A percentile compares a stretch with the other conserved stretches of the same genome.
Evolutionary conservation across 1,140 invertebrate genomes (phyloP).

Genomic region (Pseudomyrmex flavicornis): DNA sequence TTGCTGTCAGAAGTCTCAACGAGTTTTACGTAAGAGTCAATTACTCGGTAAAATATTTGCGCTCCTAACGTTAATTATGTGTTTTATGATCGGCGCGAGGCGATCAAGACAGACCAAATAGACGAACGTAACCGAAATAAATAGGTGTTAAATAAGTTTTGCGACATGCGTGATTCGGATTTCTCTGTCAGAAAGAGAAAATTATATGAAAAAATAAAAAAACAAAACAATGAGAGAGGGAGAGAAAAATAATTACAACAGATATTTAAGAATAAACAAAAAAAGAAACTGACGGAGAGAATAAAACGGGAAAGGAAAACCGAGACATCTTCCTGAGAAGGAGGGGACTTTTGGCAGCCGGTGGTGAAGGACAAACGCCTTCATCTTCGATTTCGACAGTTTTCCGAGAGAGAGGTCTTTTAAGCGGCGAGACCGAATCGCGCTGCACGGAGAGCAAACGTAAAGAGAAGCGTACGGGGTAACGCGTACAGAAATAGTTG

Average conservation of each 20-base stretch:
- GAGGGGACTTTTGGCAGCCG: conserved; percentile 3
- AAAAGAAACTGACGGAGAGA: conserved; percentile 5
- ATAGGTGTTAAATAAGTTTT: not conserved
- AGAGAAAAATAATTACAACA: too few species aligned
- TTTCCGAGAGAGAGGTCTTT: not conserved
- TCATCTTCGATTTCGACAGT: conserved; percentile 37
- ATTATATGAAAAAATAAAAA: too few species aligned
- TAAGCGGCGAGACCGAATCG: too few species aligned
- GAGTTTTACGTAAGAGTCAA: conserved; percentile 31
- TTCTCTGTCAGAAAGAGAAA: not conserved
- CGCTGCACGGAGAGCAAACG: not conserved
- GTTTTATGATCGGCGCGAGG: not conserved
- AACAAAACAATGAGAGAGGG: too few species aligned
- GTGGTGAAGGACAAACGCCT: conserved; percentile 19
- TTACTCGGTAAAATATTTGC: conserved; percentile 18
- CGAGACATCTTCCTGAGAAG: not conserved
- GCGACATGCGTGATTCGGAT: not conserved
- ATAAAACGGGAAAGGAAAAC: conserved; percentile 10
- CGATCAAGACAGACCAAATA: conserved; percentile 7
- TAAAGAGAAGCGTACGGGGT: conserved; percentile 3
- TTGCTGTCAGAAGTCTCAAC: not conserved
- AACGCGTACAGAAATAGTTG: conserved; percentile 68
- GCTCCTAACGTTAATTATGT: conserved; percentile 20
- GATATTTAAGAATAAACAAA: not conserved
- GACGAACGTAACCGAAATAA: conserved; percentile 9